A percentile compares a stretch with the other conserved stretches of the same genome.
Conservation (phyloP, 2,888 invertebrate genomes). For the Drosophila longiperda region DNA sequence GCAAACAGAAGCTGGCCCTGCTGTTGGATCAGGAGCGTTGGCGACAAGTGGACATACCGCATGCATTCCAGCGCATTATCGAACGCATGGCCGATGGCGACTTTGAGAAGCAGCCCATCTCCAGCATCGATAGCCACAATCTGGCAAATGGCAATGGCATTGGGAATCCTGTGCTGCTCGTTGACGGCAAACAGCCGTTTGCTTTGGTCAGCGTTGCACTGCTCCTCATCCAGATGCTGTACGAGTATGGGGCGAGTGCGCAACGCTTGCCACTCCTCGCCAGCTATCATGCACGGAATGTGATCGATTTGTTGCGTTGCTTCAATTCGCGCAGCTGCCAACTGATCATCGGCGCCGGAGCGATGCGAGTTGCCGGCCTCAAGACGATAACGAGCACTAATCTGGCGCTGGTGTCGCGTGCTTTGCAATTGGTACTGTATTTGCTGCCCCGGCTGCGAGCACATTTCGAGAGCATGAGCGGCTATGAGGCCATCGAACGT, state of each 20-base stretch:
- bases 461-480: slow-evolving; percentile 88
- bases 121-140: background rate
- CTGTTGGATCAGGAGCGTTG: slow-evolving; percentile 96
- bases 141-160: slow-evolving; percentile 50
- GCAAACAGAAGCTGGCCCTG: slow-evolving; percentile 93
- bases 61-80: slow-evolving; percentile 94
- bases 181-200: slow-evolving; percentile 89
- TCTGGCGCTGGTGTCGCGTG: slow-evolving; percentile 93
- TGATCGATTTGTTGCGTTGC: slow-evolving; percentile 94
- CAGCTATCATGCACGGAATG: slow-evolving; percentile 92
- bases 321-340: slow-evolving; percentile 96
- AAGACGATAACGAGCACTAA: slow-evolving; percentile 98
- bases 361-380: slow-evolving; percentile 96
- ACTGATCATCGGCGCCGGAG: slow-evolving; percentile 97
- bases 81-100: slow-evolving; percentile 87
- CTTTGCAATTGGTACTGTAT: slow-evolving; percentile 93
- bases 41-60: slow-evolving; percentile 96
- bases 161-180: slow-evolving; percentile 86
- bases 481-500: slow-evolving; percentile 90
- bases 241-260: slow-evolving; percentile 95
- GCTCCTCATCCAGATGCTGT: slow-evolving; percentile 94
- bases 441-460: slow-evolving; percentile 90
- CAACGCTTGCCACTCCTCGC: slow-evolving; percentile 92
- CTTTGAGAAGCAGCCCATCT: slow-evolving; percentile 64
- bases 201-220: slow-evolving; percentile 93